These are phyloP conservation scores for Drosophila paracracens DNA, from an alignment of 2,888 invertebrate genomes.

Conservation along the genomic window DNA sequence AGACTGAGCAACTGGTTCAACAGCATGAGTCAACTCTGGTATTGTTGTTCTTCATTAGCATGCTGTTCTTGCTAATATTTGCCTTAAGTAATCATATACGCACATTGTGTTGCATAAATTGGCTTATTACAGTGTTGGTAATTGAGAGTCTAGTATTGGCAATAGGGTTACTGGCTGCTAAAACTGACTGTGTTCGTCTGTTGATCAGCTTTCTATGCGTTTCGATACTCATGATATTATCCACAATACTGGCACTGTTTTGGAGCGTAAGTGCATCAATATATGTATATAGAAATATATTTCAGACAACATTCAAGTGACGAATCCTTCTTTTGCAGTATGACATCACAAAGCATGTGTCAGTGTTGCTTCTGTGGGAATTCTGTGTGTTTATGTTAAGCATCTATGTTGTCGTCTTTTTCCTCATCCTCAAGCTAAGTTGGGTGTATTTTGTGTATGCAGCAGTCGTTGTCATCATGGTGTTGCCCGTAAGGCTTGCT, in stretches of 20 bases:
- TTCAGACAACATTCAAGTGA: not conserved
- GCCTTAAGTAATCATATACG: slow-evolving; percentile 31
- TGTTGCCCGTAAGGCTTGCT: slow-evolving; percentile 55
- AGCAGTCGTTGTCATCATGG: slow-evolving; percentile 24
- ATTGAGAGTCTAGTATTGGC: slow-evolving; percentile 43
- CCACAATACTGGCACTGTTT: slow-evolving; percentile 5
- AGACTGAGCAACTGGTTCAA: not conserved
- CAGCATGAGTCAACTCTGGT: slow-evolving; percentile 34
- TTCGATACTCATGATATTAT: slow-evolving; percentile 20
- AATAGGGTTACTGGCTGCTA: slow-evolving; percentile 14
- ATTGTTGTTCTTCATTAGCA: slow-evolving; percentile 35
- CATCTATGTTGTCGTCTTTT: slow-evolving; percentile 35
- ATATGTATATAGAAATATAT: not conserved
- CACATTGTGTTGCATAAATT: slow-evolving; percentile 26
- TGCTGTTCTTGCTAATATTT: slow-evolving; percentile 40
- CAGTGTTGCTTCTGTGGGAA: slow-evolving; percentile 26
- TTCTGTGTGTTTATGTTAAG: slow-evolving; percentile 35
- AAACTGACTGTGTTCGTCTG: slow-evolving; percentile 2
- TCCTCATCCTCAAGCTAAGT: not conserved
- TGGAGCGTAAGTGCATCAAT: slow-evolving; percentile 40
- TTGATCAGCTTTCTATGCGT: slow-evolving; percentile 25
- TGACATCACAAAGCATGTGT: slow-evolving; percentile 45
- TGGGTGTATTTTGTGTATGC: slow-evolving; percentile 37
- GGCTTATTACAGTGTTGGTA: slow-evolving; percentile 28
- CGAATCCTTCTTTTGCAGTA: slow-evolving; percentile 23